These are phyloP conservation scores for Apteryx mantelli DNA, from an alignment of 2,113 vertebrate species.

Conservation along the genomic window DNA sequence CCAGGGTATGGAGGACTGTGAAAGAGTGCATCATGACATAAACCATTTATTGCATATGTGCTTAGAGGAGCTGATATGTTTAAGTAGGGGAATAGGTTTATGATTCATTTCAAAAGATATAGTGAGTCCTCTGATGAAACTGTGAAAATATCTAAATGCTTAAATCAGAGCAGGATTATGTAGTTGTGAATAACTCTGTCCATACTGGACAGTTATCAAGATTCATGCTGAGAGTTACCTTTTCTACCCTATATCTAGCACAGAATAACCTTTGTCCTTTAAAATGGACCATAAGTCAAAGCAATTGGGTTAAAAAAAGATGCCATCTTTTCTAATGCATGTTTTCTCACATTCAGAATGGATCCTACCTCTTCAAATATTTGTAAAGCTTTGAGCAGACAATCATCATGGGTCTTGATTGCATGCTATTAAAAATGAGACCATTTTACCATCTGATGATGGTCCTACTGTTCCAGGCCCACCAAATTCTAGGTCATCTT, in stretches of 20 bases:
- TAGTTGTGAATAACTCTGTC: neutral
- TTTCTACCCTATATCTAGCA: fast-evolving
- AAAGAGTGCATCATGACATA: neutral
- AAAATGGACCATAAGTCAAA: neutral
- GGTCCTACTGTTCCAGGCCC: neutral
- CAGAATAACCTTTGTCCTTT: neutral
- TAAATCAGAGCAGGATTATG: neutral
- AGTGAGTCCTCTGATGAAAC: neutral
- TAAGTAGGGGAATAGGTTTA: neutral
- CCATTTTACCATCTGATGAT: neutral
- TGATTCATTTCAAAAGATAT: neutral
- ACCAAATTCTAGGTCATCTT: neutral
- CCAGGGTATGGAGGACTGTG: neutral
- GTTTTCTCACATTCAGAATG: neutral
- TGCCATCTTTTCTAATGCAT: neutral
- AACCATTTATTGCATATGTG: neutral
- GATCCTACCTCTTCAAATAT: neutral
- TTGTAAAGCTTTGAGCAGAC: neutral
- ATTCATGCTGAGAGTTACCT: fast-evolving
- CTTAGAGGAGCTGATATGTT: neutral
- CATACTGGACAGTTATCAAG: neutral
- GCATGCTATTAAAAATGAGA: neutral
- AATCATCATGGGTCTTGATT: neutral
- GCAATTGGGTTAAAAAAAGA: neutral
- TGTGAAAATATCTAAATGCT: neutral